Evolutionary conservation across 2,797 vertebrate species (phyloP).

Genomic region (Odontamblyopus lacepedii): DNA sequence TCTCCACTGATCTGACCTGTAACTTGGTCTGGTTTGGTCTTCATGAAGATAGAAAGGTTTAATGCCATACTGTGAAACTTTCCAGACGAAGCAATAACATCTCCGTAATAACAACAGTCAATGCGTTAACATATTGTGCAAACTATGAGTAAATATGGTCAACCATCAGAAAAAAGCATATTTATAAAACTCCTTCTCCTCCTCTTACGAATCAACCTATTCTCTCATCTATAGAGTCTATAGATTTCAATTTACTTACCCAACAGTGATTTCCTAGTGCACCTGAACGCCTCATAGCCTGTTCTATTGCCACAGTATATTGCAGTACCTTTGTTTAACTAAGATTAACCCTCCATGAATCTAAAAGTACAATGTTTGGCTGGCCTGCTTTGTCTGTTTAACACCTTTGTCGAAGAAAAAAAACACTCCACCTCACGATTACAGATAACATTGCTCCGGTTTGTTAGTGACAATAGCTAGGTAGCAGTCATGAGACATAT

Average conservation of each 20-base stretch:
- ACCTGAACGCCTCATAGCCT: not conserved
- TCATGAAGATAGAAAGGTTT: too few relatives aligned
- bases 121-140: too few relatives aligned
- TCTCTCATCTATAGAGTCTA: too few relatives aligned
- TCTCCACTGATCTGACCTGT: too few relatives aligned
- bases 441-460: slow-evolving; percentile 55
- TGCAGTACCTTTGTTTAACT: not conserved
- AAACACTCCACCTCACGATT: slow-evolving; percentile 52
- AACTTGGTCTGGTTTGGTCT: too few relatives aligned
- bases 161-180: too few relatives aligned
- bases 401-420: slow-evolving; percentile 59
- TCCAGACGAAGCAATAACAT: too few relatives aligned
- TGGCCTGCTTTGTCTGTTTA: slow-evolving; percentile 56
- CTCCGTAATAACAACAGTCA: too few relatives aligned
- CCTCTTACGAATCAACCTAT: too few relatives aligned
- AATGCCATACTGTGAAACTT: too few relatives aligned
- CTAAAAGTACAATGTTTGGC: slow-evolving; percentile 48
- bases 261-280: slow-evolving; percentile 16
- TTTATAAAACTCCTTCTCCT: too few relatives aligned
- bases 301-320: slow-evolving; percentile 7
- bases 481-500: slow-evolving; percentile 52
- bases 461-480: slow-evolving; percentile 53
- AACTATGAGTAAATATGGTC: too few relatives aligned
- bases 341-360: slow-evolving; percentile 27
- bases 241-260: slow-evolving; percentile 23